Conservation (phyloP, 2,113 vertebrate genomes). For the Limanda limanda region DNA sequence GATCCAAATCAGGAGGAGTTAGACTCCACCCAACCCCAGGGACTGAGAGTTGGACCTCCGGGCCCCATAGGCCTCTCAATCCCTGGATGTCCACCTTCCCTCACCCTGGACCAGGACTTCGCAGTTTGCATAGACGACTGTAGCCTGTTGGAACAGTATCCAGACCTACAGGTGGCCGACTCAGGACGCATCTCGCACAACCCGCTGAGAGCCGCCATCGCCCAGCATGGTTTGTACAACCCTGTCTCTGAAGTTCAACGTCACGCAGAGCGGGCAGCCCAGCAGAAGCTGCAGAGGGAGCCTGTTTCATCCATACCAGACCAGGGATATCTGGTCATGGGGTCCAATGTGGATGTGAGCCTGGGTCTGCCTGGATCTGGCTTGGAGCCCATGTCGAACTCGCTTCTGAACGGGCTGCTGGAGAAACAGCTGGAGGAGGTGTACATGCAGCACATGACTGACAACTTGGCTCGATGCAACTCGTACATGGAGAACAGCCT, state of each 20-base stretch:
- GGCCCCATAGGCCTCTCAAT: conserved; percentile 66
- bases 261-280: not conserved
- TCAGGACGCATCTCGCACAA: conserved; percentile 47
- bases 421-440: conserved; percentile 89
- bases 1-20: conserved; percentile 39
- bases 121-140: conserved; percentile 71
- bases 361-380: conserved; percentile 58
- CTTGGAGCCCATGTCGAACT: conserved; percentile 87
- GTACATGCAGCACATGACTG: conserved; percentile 91
- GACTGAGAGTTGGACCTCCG: conserved; percentile 28
- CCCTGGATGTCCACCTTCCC: conserved; percentile 49
- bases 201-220: not conserved
- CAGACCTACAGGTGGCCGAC: conserved; percentile 76
- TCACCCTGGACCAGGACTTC: conserved; percentile 69
- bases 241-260: not conserved
- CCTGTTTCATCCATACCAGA: conserved; percentile 37
- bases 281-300: conserved; percentile 7
- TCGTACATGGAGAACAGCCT: conserved; percentile 85
- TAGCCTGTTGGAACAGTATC: conserved; percentile 87
- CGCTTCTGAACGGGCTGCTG: conserved; percentile 87
- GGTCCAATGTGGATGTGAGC: conserved; percentile 76
- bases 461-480: conserved; percentile 84
- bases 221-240: not conserved
- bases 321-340: conserved; percentile 81
- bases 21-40: not conserved